A percentile compares a stretch with the other conserved stretches of the same genome.
These are phyloP conservation scores for Catotricha subobsoleta DNA, from an alignment of 2,888 invertebrate species.

Conservation along the genomic window DNA sequence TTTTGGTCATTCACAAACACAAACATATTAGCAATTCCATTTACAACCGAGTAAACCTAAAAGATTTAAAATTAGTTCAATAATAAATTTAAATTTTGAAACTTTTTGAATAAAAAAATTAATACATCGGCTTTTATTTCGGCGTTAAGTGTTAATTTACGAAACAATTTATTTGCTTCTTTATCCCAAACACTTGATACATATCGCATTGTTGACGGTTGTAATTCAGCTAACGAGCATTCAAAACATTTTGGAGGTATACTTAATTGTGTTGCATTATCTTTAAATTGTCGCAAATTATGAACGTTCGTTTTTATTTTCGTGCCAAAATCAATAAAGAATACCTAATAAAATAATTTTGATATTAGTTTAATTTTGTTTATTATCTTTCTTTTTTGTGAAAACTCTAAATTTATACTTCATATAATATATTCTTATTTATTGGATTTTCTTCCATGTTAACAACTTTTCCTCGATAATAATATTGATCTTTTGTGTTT, in stretches of 20 bases:
- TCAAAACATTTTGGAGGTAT: conserved; percentile 47
- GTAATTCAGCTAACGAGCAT: conserved; percentile 49
- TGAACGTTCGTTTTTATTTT: conserved; percentile 29
- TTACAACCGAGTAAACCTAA: conserved; percentile 56
- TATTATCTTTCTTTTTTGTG: no score
- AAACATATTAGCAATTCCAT: conserved; percentile 50
- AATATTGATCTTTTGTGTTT: no score
- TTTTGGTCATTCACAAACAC: conserved; percentile 32
- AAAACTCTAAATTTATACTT: no score
- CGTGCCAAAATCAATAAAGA: conserved; percentile 69
- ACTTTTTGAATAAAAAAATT: no score
- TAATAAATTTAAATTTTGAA: no score
- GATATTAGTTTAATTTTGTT: no score
- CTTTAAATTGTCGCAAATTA: conserved; percentile 29
- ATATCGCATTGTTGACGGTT: conserved; percentile 40
- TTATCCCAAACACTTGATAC: not conserved
- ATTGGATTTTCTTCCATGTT: no score
- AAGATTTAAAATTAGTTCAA: not conserved
- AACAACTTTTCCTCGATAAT: no score
- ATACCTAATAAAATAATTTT: conserved; percentile 31
- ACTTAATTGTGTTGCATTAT: conserved; percentile 15
- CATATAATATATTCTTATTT: no score
- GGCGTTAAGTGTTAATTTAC: not conserved
- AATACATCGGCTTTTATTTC: conserved; percentile 36
- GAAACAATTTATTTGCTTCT: not conserved